A percentile compares a stretch with the other conserved stretches of the same genome.
These are phyloP conservation scores for Scelioninae gen. 2 DNA, from an alignment of 2,888 invertebrate genomes.

Conservation along the genomic window DNA sequence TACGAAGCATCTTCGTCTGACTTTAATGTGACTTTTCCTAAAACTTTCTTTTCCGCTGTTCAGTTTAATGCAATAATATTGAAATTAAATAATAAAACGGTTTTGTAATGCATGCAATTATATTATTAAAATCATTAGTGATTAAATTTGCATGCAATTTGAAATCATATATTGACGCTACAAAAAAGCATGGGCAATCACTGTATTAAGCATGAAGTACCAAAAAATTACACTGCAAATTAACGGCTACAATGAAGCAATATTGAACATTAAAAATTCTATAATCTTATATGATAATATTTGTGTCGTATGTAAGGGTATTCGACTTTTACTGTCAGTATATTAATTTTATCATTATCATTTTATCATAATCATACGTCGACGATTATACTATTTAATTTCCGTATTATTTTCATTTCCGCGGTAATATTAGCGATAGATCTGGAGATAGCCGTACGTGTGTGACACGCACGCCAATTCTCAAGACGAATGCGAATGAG, in stretches of 20 bases:
- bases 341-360: no score
- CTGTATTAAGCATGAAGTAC: no score
- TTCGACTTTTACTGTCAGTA: no score
- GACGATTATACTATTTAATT: slow-evolving; percentile 53
- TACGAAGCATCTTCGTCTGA: slow-evolving; percentile 50
- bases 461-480: slow-evolving; percentile 54
- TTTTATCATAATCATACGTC: no score
- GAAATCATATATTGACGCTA: background rate
- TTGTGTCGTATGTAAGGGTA: no score
- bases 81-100: slow-evolving; percentile 50
- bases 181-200: slow-evolving; percentile 32
- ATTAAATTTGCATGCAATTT: no score
- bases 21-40: slow-evolving; percentile 58
- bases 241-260: no score
- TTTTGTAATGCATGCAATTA: slow-evolving; percentile 39
- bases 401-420: slow-evolving; percentile 54
- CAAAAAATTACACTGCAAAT: no score
- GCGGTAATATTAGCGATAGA: slow-evolving; percentile 43
- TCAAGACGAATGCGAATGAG: slow-evolving; percentile 53
- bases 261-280: no score
- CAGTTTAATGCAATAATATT: slow-evolving; percentile 29
- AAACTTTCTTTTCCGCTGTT: slow-evolving; percentile 59
- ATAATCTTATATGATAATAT: no score
- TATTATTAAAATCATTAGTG: slow-evolving; percentile 28
- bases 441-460: slow-evolving; percentile 38